Base-by-base conservation (phyloP, 2,797 vertebrate species). In the Rhinella marina region DNA sequence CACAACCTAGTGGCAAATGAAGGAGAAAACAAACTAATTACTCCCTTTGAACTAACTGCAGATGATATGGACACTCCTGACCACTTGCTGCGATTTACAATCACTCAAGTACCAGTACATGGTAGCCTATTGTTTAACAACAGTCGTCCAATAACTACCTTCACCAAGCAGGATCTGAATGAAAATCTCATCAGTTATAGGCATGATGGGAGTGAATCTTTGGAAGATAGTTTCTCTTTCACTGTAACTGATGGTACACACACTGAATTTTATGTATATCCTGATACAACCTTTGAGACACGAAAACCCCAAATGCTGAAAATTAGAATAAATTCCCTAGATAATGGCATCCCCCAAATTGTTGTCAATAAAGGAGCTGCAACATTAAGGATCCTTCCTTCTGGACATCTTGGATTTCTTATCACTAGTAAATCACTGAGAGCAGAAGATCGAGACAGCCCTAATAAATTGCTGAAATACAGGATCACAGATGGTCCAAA, bases 221-320 rank as follows among this genome's bases (percentile, higher is more conserved):
- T 87, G 0, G 95, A 97, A 76, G 97, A 97, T 91, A 97, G 96
- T 87, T 97, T 98, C 92, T 98, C 96, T 57, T 97, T 98, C 92
- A 97, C 95, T 13, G 94, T 98, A 90, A 96, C 96, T 1, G 96
- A 97, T 85, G 96, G 96, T 83, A 96, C 95, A 3, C 96, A 97
- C 81, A 92, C 91, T 8, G 95, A 96, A 54, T 97, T 97, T 89
- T 97, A 94, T 25, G 90, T 97, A 82, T 97, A 96, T 84, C 96
- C 96, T n/a, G 92, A 97, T 88, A 95, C 95, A 4, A 92, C 93
- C 29, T 94, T 95, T 72, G 95, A 96, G 91, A 97, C 95, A 21
- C 93, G 94, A 73, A 96, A 95, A 84, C 95, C 96, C 78, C 97
- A 98, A 91, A 94, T 92, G 92, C 96, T 97, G 95, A 95, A 89